Percentiles rank a stretch among this genome's conserved stretches.
Evolutionary conservation across 2,113 vertebrate genomes (phyloP).

Genomic region (Atrichornis clamosus): DNA sequence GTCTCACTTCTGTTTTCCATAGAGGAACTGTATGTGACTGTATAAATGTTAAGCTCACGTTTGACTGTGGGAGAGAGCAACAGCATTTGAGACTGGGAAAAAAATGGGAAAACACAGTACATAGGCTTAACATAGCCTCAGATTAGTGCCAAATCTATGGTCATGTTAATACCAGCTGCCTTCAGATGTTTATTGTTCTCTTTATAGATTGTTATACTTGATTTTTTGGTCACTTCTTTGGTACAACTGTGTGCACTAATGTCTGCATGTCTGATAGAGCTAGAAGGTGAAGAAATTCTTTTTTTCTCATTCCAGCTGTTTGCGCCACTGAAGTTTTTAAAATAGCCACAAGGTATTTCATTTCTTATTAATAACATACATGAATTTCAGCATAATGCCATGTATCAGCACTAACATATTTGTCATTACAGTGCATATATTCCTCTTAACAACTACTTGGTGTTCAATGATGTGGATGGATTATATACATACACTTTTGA

Average conservation of each 20-base stretch:
- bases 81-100: neutral
- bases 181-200: neutral
- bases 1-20: neutral
- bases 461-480: slow-evolving; percentile 93
- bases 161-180: neutral
- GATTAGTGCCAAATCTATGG: neutral
- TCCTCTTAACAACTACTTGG: slow-evolving; percentile 93
- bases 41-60: neutral
- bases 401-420: neutral
- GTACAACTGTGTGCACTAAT: neutral
- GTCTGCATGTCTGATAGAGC: neutral
- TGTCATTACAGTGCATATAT: slow-evolving; percentile 83
- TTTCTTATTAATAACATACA: slow-evolving; percentile 7
- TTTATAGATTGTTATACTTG: neutral
- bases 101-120: neutral
- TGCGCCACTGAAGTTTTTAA: slow-evolving; percentile 96
- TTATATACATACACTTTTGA: slow-evolving; percentile 93
- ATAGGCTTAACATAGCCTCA: neutral
- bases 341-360: slow-evolving; percentile 90
- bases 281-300: neutral
- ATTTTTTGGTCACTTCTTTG: neutral
- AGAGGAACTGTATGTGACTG: neutral
- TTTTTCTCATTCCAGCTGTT: slow-evolving; percentile 78
- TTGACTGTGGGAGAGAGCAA: neutral
- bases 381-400: neutral